Base-by-base conservation (phyloP, 2,113 vertebrate genomes). In the Antechinus flavipes region DNA sequence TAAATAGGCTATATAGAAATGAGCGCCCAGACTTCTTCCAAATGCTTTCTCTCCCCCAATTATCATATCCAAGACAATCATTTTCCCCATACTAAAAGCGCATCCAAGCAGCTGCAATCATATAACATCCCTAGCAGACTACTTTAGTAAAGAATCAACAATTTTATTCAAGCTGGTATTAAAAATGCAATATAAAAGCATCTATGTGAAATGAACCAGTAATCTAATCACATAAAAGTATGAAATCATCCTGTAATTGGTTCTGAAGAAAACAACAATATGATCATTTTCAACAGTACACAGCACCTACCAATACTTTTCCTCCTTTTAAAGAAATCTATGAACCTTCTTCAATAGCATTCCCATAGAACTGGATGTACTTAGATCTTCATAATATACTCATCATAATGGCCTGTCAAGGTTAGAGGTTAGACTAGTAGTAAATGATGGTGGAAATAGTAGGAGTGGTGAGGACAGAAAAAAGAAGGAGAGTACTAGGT, bases 241-340 rank as follows among this genome's bases (percentile, higher is more conserved):
- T 94, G 94, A 95, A 96, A 94, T 89, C 52, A 46, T 76, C 54
- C 95, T 97, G 68, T 91, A 93, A 84, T 61, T 94, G 91, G 61
- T 93, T 97, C 84, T 93, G 61, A 95, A 95, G 89, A 97, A 97
- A 58, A 49, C 46, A 95, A 95, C 94, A 91, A 91, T 92, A 47
- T 89, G 76, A 27, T 24, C 91, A 92, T 97, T 97, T 98, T 95
- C 95, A 97, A 93, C 52, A 94, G 89, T 68, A 93, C 96, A 55
- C 68, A 94, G 93, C 54, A 94, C 91, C 91, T 61, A 35, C 89
- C 90, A 91, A 55, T 91, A 61, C 2, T 54, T 96, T 95, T 53
- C n/a, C 27, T 35, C 91, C 25, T 95, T 93, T 96, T 94, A 27
- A 90, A 95, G 90, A 95, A 95, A 94, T 52, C n/a, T 47, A 42